Conservation (phyloP, 2,797 vertebrate species). For the Argentina silus region DNA sequence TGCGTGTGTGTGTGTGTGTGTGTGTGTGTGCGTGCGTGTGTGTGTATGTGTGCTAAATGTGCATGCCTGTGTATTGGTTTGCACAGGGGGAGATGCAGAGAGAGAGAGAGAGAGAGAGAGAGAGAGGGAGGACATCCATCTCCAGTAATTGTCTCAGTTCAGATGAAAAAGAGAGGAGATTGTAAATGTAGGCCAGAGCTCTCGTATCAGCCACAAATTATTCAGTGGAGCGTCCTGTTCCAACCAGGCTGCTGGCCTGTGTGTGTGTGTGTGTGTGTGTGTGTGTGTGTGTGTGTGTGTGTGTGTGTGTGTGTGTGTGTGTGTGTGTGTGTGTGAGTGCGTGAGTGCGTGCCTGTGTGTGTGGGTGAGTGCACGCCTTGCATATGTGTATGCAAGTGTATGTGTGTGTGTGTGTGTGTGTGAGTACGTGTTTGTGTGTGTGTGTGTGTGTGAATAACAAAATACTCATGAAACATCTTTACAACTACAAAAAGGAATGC, state of each 20-base stretch:
- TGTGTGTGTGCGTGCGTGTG: too few species aligned
- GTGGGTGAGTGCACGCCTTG: neutral
- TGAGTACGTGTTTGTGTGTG: slow-evolving; percentile 2
- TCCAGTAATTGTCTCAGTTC: slow-evolving; percentile 45
- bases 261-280: slow-evolving; percentile 8
- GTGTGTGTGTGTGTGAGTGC: neutral
- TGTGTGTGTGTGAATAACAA: neutral
- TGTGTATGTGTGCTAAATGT: too few species aligned
- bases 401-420: neutral
- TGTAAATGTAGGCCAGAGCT: slow-evolving; percentile 43
- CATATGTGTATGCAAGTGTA: neutral
- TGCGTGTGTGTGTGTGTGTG: too few species aligned
- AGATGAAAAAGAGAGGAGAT: slow-evolving; percentile 35
- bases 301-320: slow-evolving; percentile 22
- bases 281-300: slow-evolving; percentile 13
- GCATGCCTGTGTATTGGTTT: too few species aligned
- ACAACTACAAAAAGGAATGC: too few species aligned
- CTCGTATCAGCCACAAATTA: slow-evolving; percentile 50
- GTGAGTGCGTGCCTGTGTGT: slow-evolving; percentile 14
- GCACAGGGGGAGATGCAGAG: slow-evolving; percentile 2
- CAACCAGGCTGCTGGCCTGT: slow-evolving; percentile 12
- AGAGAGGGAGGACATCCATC: neutral
- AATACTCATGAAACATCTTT: neutral
- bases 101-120: slow-evolving; percentile 17
- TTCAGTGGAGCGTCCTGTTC: slow-evolving; percentile 34